Evolutionary conservation across 37 sponge, comb jelly and placozoan genomes (phyloP), one percentile per base, ranked within the genome.

Genomic region (Ephydatia muelleri): DNA sequence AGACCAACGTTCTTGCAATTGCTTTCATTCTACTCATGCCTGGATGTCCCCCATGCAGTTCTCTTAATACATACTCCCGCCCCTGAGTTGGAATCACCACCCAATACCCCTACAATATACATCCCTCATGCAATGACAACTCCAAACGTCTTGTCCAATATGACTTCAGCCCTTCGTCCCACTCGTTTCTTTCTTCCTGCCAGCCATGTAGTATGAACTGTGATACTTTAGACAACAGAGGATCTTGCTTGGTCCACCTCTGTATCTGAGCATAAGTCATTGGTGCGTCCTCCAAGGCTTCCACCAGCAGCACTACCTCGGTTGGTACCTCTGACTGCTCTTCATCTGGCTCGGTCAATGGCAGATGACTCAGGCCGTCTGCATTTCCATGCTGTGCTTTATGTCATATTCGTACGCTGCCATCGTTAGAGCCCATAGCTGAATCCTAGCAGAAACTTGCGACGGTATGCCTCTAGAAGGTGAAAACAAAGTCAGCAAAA

Each of bases 381-480:
- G 92, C 87, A 75, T 91, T 91, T n/a, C 67, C 68, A 68, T 90
- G 91, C 21, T 78, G 40, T 26, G 13, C 21, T 79, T 39, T 29
- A 91, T 91, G 16, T 77, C 71, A 38, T 91, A 91, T 19, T 40
- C 16, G 40, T 86, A 83, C 30, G 80, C 67, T 9, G 84, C 36
- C 68, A 90, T 38, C 25, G 82, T 40, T 26, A 91, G n/a, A 22
- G 91, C 91, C 82, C 83, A 91, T 12, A 87, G 29, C 64, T 82
- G 88, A 19, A 92, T 43, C 34, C 85, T 28, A 0, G 87, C 81
- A 12, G 87, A 72, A 16, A 80, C 86, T 47, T 87, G 64, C 29
- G 70, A 23, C 23, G 87, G 87, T 22, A 86, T 31, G 3, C 83
- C 83, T 19, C 72, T 86, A 68, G 70, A 67, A 1, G 84, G 84